These are phyloP conservation scores for Hypena proboscidalis DNA, from an alignment of 2,888 invertebrate genomes.

Conservation along the genomic window DNA sequence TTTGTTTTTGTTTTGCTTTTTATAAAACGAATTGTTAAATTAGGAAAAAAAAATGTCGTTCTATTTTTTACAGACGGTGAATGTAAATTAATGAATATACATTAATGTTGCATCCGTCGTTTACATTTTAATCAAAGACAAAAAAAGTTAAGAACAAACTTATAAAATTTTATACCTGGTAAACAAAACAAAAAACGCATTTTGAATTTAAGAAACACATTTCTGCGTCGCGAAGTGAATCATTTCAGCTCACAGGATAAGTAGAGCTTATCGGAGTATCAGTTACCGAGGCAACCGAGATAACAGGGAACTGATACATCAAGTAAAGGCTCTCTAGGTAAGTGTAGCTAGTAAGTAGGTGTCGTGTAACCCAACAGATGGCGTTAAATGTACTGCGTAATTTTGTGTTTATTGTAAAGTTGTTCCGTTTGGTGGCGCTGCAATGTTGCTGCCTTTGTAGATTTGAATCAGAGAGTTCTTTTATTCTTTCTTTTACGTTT, in stretches of 20 bases:
- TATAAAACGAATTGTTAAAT: too few relatives aligned
- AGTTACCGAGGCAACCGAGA: conserved; percentile 1
- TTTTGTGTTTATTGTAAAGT: background rate
- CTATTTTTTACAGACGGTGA: too few relatives aligned
- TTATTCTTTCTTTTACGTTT: too few relatives aligned
- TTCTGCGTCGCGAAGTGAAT: background rate
- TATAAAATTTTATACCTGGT: too few relatives aligned
- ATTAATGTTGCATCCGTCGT: too few relatives aligned
- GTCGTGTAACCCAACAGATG: conserved; percentile 22
- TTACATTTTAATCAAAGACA: too few relatives aligned
- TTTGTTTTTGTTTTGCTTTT: conserved; percentile 1
- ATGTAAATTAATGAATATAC: too few relatives aligned
- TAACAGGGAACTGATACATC: conserved; percentile 6
- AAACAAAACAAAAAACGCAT: background rate
- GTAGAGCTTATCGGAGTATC: conserved; percentile 1
- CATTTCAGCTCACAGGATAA: background rate
- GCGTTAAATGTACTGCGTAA: conserved; percentile 17
- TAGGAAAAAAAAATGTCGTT: too few relatives aligned
- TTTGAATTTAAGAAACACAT: background rate
- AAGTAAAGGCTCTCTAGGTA: conserved; percentile 4
- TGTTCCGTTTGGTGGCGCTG: background rate
- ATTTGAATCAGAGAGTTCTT: too few relatives aligned
- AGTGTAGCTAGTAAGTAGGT: conserved; percentile 1
- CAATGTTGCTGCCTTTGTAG: too few relatives aligned
- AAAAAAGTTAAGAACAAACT: too few relatives aligned